Base-by-base conservation (phyloP, 2,113 vertebrate species). In the Cercopithecus mona region DNA sequence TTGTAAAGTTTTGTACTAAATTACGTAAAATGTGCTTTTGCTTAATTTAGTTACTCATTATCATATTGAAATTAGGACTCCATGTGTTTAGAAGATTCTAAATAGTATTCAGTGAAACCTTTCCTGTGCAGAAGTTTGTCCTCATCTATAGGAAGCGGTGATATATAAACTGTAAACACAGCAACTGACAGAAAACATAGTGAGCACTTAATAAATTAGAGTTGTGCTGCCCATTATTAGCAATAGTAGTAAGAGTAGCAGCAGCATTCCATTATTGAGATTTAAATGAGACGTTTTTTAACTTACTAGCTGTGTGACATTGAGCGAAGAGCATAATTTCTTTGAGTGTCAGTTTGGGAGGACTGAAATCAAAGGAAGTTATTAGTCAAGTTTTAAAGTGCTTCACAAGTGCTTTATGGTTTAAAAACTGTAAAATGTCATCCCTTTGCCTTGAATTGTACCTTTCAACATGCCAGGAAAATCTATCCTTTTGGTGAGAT, bases 351-450 rank as follows among this genome's bases (percentile, higher is more conserved):
- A 48, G 4, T 86, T 91, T 95, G 84, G 94, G 50, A 93, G 45
- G 70, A 50, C 84, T 87, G 59, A 61, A 90, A 79, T 95, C 79
- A 94, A 85, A 93, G 22, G 43, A 93, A 61, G n/a, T 35, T 79
- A 86, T 96, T 64, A 84, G 30, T 93, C 75, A 90, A 61, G 61
- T 75, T 75, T 6, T 82, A 45, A 70, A 14, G 55, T 43, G 72
- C 30, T 50, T 57, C 30, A 70, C 45, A 57, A 68, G 55, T 66
- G 89, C 20, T 85, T 94, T 81, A 48, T 32, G 38, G 35, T 40
- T 93, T 89, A 80, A 93, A 93, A 79, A 45, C 73, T 92, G 6
- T n/a, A 88, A 87, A 95, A 89, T 93, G 73, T 79, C 82, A 87
- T 50, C 35, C 27, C 20, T 92, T 86, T 82, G 48, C 75, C 75